Conservation (phyloP, 1,140 invertebrate species). For the Heliconius hermathena region DNA sequence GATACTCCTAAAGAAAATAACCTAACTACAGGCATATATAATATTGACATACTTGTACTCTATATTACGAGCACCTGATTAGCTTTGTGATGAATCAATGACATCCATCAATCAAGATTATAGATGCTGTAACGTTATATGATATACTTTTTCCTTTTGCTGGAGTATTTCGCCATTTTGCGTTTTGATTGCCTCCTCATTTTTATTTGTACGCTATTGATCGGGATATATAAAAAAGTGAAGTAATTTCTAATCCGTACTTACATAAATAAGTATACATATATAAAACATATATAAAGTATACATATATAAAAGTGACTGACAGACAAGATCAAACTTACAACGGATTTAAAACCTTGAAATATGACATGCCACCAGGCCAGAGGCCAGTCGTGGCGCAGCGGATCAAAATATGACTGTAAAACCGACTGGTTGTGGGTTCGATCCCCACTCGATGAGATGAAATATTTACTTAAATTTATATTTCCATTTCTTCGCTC, state of each 20-base stretch:
- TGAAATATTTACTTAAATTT: too few relatives aligned
- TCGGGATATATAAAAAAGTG: not conserved
- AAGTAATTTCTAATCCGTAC: not conserved
- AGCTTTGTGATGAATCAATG: constrained; percentile 34
- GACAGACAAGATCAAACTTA: too few relatives aligned
- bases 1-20: not conserved
- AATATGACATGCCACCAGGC: too few relatives aligned
- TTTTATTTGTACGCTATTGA: not conserved
- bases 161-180: not conserved
- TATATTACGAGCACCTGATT: constrained; percentile 33
- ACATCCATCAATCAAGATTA: constrained; percentile 34
- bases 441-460: too few relatives aligned
- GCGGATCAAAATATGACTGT: too few relatives aligned
- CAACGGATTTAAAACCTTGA: too few relatives aligned
- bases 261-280: not conserved
- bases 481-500: too few relatives aligned
- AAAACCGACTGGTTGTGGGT: too few relatives aligned
- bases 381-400: too few relatives aligned
- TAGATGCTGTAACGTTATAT: constrained; percentile 16
- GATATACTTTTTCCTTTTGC: not conserved
- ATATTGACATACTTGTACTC: constrained; percentile 6
- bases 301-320: too few relatives aligned
- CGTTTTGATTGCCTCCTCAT: not conserved
- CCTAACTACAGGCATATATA: not conserved
- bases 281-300: too few relatives aligned